phyloP scores from a whole-genome alignment of 2,797 vertebrate species.

The Etheostoma perlongum region DNA sequence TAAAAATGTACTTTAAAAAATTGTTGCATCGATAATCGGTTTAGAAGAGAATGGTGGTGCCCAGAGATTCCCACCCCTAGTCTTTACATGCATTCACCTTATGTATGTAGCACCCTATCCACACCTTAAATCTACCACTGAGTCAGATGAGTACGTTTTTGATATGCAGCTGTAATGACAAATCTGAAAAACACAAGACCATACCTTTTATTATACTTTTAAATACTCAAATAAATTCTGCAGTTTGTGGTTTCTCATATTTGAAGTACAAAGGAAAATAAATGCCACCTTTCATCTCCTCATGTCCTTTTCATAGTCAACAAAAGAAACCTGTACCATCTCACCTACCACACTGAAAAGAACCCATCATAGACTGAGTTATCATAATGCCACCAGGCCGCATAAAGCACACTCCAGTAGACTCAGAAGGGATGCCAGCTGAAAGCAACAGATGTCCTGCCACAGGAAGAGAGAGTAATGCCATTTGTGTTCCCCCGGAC shows the following conservation, averaged over 20 bases:
- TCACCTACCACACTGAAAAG: neutral
- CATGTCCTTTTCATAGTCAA: constrained; percentile 3
- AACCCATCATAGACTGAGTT: constrained; percentile 11
- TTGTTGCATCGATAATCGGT: too few species aligned
- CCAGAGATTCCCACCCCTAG: too few species aligned
- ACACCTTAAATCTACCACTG: neutral
- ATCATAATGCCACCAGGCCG: constrained; percentile 48
- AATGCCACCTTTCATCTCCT: constrained; percentile 1
- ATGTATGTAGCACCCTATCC: neutral
- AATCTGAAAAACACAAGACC: constrained; percentile 11
- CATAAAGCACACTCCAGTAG: constrained; percentile 44
- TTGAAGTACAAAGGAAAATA: constrained; percentile 1
- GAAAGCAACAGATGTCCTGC: constrained; percentile 76
- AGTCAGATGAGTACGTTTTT: constrained; percentile 1
- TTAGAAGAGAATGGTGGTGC: too few species aligned
- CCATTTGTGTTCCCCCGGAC: constrained; percentile 59
- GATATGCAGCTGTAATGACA: neutral
- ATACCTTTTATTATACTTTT: constrained; percentile 29
- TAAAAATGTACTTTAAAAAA: too few species aligned
- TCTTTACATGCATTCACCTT: neutral
- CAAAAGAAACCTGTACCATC: constrained; percentile 1
- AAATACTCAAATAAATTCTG: neutral
- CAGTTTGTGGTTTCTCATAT: neutral
- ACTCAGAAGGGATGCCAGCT: constrained; percentile 53
- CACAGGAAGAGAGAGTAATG: constrained; percentile 60